Percentiles rank a stretch among this genome's conserved stretches.
Conservation (phyloP, 1,140 invertebrate genomes). For the Penaeus indicus region DNA sequence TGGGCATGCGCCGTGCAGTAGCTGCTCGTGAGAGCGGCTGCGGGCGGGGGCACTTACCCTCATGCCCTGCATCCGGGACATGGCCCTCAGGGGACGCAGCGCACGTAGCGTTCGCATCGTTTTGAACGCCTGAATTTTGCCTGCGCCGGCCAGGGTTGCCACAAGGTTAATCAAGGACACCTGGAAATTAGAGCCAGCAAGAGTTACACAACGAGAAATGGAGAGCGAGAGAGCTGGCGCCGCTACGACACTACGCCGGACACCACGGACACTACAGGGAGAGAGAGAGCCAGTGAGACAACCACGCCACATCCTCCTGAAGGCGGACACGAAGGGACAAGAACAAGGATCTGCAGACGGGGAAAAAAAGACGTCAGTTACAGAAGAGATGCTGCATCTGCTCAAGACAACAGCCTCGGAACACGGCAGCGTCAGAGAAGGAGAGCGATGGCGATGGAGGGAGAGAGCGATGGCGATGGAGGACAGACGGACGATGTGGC, state of each 20-base stretch:
- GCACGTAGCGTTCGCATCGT: conserved; percentile 96
- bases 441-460: not conserved
- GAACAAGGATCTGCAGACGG: too few relatives aligned
- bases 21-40: not conserved
- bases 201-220: conserved; percentile 35
- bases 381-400: not conserved
- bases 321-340: too few relatives aligned
- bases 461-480: not conserved
- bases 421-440: not conserved
- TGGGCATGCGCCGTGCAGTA: conserved; percentile 46
- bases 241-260: conserved; percentile 16
- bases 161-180: conserved; percentile 97
- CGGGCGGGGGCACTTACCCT: conserved; percentile 83
- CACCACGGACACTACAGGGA: conserved; percentile 49
- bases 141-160: conserved; percentile 91
- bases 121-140: conserved; percentile 98
- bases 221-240: not conserved
- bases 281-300: conserved; percentile 17
- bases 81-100: conserved; percentile 92
- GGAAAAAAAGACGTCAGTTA: conserved; percentile 4
- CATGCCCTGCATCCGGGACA: conserved; percentile 98
- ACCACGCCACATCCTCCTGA: not conserved
- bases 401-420: too few relatives aligned
- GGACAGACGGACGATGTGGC: not conserved
- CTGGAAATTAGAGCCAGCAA: conserved; percentile 72